A percentile compares a stretch with the other conserved stretches of the same genome.
These are phyloP conservation scores for Ophioderma brevispina DNA, from an alignment of 35 echinoderm and acorn worm genomes.

Conservation along the genomic window DNA sequence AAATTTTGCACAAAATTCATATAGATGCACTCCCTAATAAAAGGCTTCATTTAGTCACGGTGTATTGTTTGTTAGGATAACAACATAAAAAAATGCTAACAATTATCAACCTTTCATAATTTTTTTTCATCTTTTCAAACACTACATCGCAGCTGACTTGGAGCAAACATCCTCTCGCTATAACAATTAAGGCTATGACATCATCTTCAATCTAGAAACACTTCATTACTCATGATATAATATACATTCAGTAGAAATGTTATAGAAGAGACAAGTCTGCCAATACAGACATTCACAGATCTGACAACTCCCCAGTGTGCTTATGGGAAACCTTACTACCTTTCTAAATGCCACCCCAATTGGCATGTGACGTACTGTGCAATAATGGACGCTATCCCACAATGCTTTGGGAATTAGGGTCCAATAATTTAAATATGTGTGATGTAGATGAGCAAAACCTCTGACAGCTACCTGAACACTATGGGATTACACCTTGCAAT, in stretches of 20 bases:
- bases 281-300: slow-evolving; percentile 9
- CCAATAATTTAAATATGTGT: too few species aligned
- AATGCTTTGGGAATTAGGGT: too few species aligned
- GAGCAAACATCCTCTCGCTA: slow-evolving; percentile 5
- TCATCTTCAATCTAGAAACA: slow-evolving; percentile 14
- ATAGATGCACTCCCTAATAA: slow-evolving; percentile 3
- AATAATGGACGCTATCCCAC: too few species aligned
- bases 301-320: too few species aligned
- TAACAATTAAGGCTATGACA: slow-evolving; percentile 14
- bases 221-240: slow-evolving; percentile 14
- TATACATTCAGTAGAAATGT: slow-evolving; percentile 10
- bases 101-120: slow-evolving; percentile 7
- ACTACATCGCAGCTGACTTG: slow-evolving; percentile 8
- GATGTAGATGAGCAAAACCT: too few species aligned
- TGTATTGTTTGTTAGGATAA: slow-evolving; percentile 3
- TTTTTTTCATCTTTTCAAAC: background rate
- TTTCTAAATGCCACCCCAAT: too few species aligned
- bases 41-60: background rate
- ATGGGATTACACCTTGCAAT: too few species aligned
- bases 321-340: too few species aligned
- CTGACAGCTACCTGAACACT: too few species aligned
- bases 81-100: slow-evolving; percentile 13
- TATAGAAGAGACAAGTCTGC: background rate
- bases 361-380: too few species aligned
- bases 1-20: background rate